Conservation (phyloP, 2,113 vertebrate genomes). For the Gopherus evgoodei region DNA sequence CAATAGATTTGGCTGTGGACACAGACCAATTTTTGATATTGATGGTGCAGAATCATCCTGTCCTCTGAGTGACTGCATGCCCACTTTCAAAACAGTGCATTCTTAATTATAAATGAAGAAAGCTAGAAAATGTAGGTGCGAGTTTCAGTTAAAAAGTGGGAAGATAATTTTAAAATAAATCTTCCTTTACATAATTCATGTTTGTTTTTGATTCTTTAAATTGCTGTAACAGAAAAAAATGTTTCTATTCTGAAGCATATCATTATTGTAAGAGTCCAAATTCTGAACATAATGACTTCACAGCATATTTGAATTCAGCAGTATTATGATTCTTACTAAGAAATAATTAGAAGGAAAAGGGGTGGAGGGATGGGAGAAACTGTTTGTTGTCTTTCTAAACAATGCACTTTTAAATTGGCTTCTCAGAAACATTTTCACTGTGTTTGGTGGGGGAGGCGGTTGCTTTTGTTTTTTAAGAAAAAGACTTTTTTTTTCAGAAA, state of each 20-base stretch:
- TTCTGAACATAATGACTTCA: constrained; percentile 24
- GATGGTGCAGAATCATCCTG: not conserved
- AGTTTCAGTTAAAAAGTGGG: not conserved
- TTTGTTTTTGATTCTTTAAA: constrained; percentile 34
- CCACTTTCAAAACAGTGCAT: not conserved
- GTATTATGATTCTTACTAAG: not conserved
- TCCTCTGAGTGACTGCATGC: constrained; percentile 7
- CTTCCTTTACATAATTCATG: not conserved
- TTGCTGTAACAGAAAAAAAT: constrained; percentile 1
- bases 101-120: constrained; percentile 21
- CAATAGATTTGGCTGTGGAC: constrained; percentile 36
- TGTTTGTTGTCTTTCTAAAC: constrained; percentile 54
- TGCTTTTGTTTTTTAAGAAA: constrained; percentile 40
- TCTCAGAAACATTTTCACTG: constrained; percentile 39
- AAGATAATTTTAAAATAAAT: not conserved
- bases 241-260: not conserved
- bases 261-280: constrained; percentile 1
- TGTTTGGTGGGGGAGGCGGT: not conserved
- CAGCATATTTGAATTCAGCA: constrained; percentile 3
- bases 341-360: constrained; percentile 57
- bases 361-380: not conserved
- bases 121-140: not conserved
- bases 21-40: constrained; percentile 26
- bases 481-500: not conserved
- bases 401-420: constrained; percentile 28